Evolutionary conservation across 2,113 vertebrate species (phyloP), one percentile per base, ranked within the genome.

Genomic region (Agapornis roseicollis): DNA sequence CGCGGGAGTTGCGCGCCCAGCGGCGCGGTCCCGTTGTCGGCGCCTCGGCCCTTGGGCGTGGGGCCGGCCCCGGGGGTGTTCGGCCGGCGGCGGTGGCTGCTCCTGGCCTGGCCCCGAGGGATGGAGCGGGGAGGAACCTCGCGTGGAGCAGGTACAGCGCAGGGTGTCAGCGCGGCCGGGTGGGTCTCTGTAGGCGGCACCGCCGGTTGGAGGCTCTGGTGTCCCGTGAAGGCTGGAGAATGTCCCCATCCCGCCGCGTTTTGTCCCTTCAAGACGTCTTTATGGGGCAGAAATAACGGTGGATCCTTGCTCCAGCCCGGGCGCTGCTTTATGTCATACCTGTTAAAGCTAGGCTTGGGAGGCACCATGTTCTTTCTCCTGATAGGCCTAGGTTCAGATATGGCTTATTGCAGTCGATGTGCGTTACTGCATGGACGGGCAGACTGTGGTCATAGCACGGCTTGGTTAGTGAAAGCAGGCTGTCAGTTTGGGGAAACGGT

Each of bases 271-370:
- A 6, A 1, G 23, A 2, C 1, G 10, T 41, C 60, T 15, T 22
- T 8, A 9, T 31, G 28, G 6, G 46, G 2, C 11, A 17, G n/a
- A 24, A 35, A 1, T 71, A 22, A 4, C 3, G 0, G 17, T 7
- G 33, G 5, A 4, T 46, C 15, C 24, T 14, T 7, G 37, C 27
- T 0, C 3, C 23, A 2, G 7, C 11, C 39, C 0, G 1, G 3
- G 5, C n/a, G 7, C 25, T 23, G 7, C 28, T 24, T 11, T 10
- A 0, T 8, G 44, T 13, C 17, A 0, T 15, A 3, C 17, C 44
- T 31, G 16, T 28, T 17, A 5, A 4, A 4, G 6, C 5, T 2
- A 1, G 4, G 3, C 2, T 11, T 13, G 65, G 17, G 41, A 47
- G 53, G 19, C 53, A 23, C 31, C 8, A 0, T 19, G 1, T 29